Base-by-base conservation (phyloP, 1,140 invertebrate species). In the Platyscapa corneri region DNA sequence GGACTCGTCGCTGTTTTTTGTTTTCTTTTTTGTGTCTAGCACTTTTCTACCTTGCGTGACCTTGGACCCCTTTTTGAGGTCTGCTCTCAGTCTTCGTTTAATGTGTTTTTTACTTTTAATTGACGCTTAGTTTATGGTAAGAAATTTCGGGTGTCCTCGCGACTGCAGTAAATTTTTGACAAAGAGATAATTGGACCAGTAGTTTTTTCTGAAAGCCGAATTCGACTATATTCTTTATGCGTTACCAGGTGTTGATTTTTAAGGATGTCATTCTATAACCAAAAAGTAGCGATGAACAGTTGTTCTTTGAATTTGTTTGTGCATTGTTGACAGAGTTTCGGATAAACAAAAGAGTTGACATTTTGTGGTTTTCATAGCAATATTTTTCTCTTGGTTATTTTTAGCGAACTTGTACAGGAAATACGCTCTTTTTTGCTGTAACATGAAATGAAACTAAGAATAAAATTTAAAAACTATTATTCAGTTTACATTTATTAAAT, bases 31-130 rank as follows among this genome's bases (percentile, higher is more conserved):
- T 72, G 42, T 30, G 46, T 60, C 30, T 82, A 49, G 30, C 46
- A 64, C 67, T 82, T 37, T 65, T 82, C 80, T 67, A 80, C 42
- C 37, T 67, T 70, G 37, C 53, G 70, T 42, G 79, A 49, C 79
- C 79, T 81, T 81, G 84, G 83, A 84, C 76, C 83, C 75, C 83
- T 84, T 84, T 84, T 84, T 32, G 74, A 75, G 14, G n/a, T 42
- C 46, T 23, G 56, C 56, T 1, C 5, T 18, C 30, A 42, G 42
- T 32, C n/a, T 49, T 30, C 14, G 1, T 46, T 42, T 27, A 23
- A 23, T 39, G 34, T 72, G 34, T 72, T 39, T 72, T 72, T 81
- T 81, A 0, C 32, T 67, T 81, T 70, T 78, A 34, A 60, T 78
- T 60, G 76, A 42, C 32, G 46, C 67, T 3, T 39, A 72, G 67